Conservation (phyloP, 2,888 invertebrate species). For the Dryomyza anilis region DNA sequence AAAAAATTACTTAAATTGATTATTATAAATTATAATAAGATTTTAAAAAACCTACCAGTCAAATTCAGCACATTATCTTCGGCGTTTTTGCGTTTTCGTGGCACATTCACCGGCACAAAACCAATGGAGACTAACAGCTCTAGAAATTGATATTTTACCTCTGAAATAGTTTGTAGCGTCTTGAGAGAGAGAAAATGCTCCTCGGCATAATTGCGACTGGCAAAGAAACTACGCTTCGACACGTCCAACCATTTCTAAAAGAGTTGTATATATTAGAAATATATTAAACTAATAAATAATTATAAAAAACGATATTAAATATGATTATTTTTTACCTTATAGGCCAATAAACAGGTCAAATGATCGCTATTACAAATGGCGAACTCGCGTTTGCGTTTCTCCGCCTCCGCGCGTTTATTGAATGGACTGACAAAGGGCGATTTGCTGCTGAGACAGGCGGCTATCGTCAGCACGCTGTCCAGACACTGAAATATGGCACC, state of each 20-base stretch:
- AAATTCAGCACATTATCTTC: constrained; percentile 69
- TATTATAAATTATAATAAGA: background rate
- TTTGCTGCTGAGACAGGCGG: constrained; percentile 80
- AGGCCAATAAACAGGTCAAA: constrained; percentile 82
- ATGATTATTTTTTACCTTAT: constrained; percentile 66
- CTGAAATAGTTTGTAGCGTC: constrained; percentile 81
- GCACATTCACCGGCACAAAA: constrained; percentile 74
- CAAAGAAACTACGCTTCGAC: constrained; percentile 69
- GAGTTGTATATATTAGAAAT: background rate
- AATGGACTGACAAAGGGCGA: constrained; percentile 79
- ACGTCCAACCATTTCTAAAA: constrained; percentile 79
- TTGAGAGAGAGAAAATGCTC: constrained; percentile 83
- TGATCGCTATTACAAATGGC: constrained; percentile 86
- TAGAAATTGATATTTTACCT: constrained; percentile 82
- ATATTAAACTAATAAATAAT: background rate
- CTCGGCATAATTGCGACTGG: constrained; percentile 78
- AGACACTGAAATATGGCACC: constrained; percentile 91
- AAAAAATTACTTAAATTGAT: background rate
- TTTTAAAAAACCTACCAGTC: constrained; percentile 63
- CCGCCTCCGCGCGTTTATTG: constrained; percentile 72
- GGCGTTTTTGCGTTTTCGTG: constrained; percentile 57
- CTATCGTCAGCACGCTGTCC: constrained; percentile 90
- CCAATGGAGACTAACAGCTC: constrained; percentile 78
- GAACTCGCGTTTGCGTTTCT: constrained; percentile 76
- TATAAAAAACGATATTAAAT: background rate